Base-by-base conservation (phyloP, 1,140 invertebrate genomes). In the Potamilus streckersoni region DNA sequence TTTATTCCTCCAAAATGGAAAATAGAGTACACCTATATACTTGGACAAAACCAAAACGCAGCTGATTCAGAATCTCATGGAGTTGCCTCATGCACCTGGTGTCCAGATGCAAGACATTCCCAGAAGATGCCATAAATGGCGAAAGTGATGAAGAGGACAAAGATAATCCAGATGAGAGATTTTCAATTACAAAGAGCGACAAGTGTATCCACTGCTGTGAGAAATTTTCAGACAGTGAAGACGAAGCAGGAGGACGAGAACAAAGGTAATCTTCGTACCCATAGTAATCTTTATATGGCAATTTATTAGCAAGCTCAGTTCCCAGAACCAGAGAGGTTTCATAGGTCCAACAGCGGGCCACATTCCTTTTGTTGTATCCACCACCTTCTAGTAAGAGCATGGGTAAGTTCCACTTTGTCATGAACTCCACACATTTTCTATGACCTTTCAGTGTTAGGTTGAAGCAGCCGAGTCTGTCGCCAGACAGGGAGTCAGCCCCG, bases 271-370 rank as follows among this genome's bases (percentile, higher is more conserved):
- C 98, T 1, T 99, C 99, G 89, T 99, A 99, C 89, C 99, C 98
- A 91, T 99, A 99, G 88, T 99, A 99, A 89, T 99, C 98, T 91
- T 99, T 99, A 90, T 99, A 99, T 0, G 98, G 98, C 70, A 99
- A 92, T 91, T 99, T 91, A 92, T 99, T 99, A 12, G 98, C 96
- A 76, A 99, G 98, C 89, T 99, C 98, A 49, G 94, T 94, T 55
- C 96, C 96, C 1, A 99, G 92, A 19, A 97, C 97, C 3, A 99
- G 90, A 0, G 97, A 98, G 0, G 98, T 99, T 90, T 99, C 98
- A 83, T 99, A 98, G 0, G 98, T 98, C 98, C 98, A 99, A 88
- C 97, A 99, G 63, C 98, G 92, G 0, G 98, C 98, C 1, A 99
- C 98, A 89, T 99, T 99, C 69, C 97, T 92, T 12, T 99, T 91